A percentile compares a stretch with the other conserved stretches of the same genome.
Conservation (phyloP, 2,888 invertebrate genomes). For the Rhagium mordax region DNA sequence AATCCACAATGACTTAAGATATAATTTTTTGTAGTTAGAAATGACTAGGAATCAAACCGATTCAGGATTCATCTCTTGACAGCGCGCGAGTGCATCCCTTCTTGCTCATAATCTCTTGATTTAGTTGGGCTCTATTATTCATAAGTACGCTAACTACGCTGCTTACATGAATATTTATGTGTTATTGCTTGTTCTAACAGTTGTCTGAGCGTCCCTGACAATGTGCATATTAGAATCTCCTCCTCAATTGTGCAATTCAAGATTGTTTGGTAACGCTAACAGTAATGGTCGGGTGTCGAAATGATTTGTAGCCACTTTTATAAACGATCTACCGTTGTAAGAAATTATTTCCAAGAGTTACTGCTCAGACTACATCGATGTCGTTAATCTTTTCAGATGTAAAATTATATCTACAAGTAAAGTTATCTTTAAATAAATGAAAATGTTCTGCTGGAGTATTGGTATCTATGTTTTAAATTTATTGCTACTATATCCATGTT, state of each 20-base stretch:
- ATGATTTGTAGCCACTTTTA: slow-evolving; percentile 62
- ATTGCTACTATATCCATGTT: slow-evolving; percentile 40
- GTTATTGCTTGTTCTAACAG: slow-evolving; percentile 28
- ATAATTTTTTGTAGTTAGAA: not conserved
- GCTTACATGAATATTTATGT: slow-evolving; percentile 35
- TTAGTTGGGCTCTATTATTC: slow-evolving; percentile 27
- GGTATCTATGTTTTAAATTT: slow-evolving; percentile 42
- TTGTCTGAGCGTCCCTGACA: slow-evolving; percentile 31
- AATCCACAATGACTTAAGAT: too few species aligned
- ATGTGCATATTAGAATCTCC: slow-evolving; percentile 28
- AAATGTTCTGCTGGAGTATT: slow-evolving; percentile 53
- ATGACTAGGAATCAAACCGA: too few species aligned
- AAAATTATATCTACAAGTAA: slow-evolving; percentile 52
- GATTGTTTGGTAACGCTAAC: slow-evolving; percentile 44
- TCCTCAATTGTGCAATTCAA: slow-evolving; percentile 44
- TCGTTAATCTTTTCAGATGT: slow-evolving; percentile 57
- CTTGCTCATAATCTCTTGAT: slow-evolving; percentile 4
- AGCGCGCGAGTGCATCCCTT: not conserved
- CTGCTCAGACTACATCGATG: slow-evolving; percentile 49
- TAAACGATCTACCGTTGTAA: slow-evolving; percentile 51
- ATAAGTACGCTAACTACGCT: slow-evolving; percentile 25
- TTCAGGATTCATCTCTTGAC: not conserved
- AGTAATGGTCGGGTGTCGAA: slow-evolving; percentile 62
- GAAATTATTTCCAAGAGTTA: slow-evolving; percentile 59
- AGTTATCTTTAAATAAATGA: slow-evolving; percentile 57